Evolutionary conservation across 2,797 vertebrate species (phyloP), one percentile per base, ranked within the genome.

Genomic region (Hylomyscus alleni): DNA sequence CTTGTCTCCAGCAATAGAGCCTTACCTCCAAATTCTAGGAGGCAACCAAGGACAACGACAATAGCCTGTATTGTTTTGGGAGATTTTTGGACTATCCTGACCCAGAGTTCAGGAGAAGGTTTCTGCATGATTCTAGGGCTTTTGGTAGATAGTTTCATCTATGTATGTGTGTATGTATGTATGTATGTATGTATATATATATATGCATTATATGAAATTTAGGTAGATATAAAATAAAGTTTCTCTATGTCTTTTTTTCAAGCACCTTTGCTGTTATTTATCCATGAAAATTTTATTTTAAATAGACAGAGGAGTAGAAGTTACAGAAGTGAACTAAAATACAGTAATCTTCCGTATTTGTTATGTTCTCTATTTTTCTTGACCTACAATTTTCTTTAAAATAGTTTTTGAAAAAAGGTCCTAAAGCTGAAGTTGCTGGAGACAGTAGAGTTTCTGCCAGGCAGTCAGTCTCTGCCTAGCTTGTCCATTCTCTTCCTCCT

Each of bases 301-400:
- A 87, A 78, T 75, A 34, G 52, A 60, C 44, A 20, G 56, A 54
- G n/a, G 9, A 65, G 12, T 60, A 26, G 78, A 78, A 83, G 50
- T 86, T 76, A 90, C 84, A 86, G 65, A 90, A 54, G 29, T 95
- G 29, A 92, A 40, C 3, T 50, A 62, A 94, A 85, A 65, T 22
- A 6, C 72, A 34, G 4, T n/a, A 78, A 72, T 81, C 44, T 89
- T 95, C 80, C 26, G 26, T 65, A 6, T 40, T 19, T 60, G 19
- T 24, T 85, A 37, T 54, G 6, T 92, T 84, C 94, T 96, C 37
- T 76, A 40, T 78, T 92, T 81, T 95, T 90, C 47, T 69, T 96
- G 76, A 84, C 62, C 67, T 84, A 84, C 50, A 52, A 0, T 94
- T 91, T 93, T 58, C 26, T 89, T 93, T 85, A 89, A 76, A 47